phyloP scores from a whole-genome alignment of 2,888 invertebrate genomes.

The Diarsia dahlii region DNA sequence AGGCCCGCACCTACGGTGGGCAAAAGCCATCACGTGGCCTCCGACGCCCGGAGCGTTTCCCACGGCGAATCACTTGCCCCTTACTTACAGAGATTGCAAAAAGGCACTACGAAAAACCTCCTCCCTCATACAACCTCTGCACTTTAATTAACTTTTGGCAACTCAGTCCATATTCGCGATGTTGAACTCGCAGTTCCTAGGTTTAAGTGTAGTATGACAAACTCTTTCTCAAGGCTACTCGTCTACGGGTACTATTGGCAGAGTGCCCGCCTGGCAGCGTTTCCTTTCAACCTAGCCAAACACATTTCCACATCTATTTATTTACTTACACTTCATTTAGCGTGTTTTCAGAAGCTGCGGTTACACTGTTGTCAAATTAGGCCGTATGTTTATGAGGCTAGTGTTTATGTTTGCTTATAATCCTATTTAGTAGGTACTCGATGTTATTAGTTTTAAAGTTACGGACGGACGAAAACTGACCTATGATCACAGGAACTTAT shows the following conservation, averaged over 20 bases:
- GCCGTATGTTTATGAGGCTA: neutral
- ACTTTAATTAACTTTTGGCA: conserved; percentile 32
- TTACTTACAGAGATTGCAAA: too few relatives aligned
- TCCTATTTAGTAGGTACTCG: too few relatives aligned
- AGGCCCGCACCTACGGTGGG: too few relatives aligned
- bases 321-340: conserved; percentile 33
- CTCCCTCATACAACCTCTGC: neutral
- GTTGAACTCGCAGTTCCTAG: conserved; percentile 2
- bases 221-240: conserved; percentile 50
- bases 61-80: too few relatives aligned
- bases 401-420: neutral
- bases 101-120: too few relatives aligned
- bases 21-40: too few relatives aligned
- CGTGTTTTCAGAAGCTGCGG: conserved; percentile 19
- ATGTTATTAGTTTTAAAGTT: too few relatives aligned
- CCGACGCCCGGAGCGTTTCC: too few relatives aligned
- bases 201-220: conserved; percentile 16
- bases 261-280: conserved; percentile 45
- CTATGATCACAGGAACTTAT: too few relatives aligned
- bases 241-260: conserved; percentile 46
- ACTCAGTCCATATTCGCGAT: neutral
- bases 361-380: conserved; percentile 16
- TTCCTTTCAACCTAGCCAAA: conserved; percentile 44
- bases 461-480: too few relatives aligned
- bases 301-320: conserved; percentile 32